Percentiles rank a stretch among this genome's conserved stretches.
Evolutionary conservation across 2,888 invertebrate species (phyloP).

Genomic region (Barypeithes pellucidus): DNA sequence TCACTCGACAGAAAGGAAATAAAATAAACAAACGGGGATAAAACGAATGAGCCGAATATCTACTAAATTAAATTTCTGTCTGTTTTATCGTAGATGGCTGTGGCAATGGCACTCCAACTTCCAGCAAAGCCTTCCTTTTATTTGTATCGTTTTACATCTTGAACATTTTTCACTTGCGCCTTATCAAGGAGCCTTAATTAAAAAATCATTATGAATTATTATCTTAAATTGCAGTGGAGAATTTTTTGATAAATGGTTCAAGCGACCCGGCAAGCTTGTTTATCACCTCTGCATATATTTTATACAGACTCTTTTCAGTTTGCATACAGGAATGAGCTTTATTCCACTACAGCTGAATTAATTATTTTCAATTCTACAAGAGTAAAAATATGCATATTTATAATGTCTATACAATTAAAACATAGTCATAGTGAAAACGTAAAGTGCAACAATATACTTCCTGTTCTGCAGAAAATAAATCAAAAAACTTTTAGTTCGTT

Average conservation of each 20-base stretch:
- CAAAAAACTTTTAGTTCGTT: too few relatives aligned
- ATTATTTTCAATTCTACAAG: too few relatives aligned
- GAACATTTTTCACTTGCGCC: conserved; percentile 61
- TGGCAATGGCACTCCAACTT: conserved; percentile 42
- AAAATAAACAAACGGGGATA: conserved; percentile 42
- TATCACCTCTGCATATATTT: conserved; percentile 44
- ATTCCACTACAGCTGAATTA: too few relatives aligned
- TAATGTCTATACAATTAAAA: too few relatives aligned
- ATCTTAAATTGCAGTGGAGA: conserved; percentile 57
- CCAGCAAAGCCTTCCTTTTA: conserved; percentile 52
- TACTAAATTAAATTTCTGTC: conserved; percentile 51
- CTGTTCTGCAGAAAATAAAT: too few relatives aligned
- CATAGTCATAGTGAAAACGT: too few relatives aligned
- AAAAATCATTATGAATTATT: conserved; percentile 64
- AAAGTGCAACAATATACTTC: too few relatives aligned
- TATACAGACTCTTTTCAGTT: too few relatives aligned
- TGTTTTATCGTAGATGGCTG: conserved; percentile 41
- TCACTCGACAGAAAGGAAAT: conserved; percentile 34
- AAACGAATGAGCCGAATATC: conserved; percentile 47
- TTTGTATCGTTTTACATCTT: conserved; percentile 61
- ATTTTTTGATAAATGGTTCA: conserved; percentile 51
- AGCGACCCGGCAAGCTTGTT: conserved; percentile 36
- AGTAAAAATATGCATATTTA: too few relatives aligned
- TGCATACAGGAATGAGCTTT: too few relatives aligned
- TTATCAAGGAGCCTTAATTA: conserved; percentile 61